These are phyloP conservation scores for Columbina picui DNA, from an alignment of 2,113 vertebrate species.

Conservation along the genomic window DNA sequence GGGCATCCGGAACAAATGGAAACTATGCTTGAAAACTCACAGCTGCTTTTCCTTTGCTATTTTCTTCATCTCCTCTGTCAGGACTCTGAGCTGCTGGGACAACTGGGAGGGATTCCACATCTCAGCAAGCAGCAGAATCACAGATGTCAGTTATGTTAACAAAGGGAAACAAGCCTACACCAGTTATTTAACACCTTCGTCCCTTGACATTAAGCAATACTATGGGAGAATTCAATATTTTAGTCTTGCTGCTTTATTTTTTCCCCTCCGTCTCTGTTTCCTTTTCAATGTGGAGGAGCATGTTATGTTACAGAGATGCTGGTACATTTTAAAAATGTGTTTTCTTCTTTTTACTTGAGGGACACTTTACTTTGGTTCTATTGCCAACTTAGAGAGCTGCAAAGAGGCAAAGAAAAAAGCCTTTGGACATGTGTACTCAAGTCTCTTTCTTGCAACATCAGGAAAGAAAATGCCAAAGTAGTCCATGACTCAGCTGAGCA, in stretches of 20 bases:
- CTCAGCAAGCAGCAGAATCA: neutral
- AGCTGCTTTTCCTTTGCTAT: conserved; percentile 48
- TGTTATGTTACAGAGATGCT: neutral
- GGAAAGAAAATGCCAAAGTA: neutral
- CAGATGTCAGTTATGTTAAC: neutral
- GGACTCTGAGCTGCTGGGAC: conserved; percentile 21
- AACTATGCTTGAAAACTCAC: conserved; percentile 54
- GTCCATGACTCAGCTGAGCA: neutral
- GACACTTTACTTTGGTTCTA: neutral
- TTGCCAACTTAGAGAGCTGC: neutral
- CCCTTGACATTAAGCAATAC: neutral
- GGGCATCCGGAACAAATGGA: conserved; percentile 41
- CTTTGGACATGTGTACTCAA: neutral
- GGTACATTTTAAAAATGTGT: neutral
- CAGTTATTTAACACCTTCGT: neutral
- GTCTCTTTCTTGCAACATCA: neutral
- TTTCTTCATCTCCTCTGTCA: conserved; percentile 22
- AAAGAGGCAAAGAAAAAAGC: neutral
- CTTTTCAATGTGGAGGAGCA: neutral
- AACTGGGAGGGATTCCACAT: conserved; percentile 20
- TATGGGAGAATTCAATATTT: neutral
- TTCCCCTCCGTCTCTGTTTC: neutral
- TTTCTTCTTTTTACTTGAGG: neutral
- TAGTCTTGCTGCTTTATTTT: neutral
- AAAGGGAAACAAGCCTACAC: neutral